Evolutionary conservation across 1,140 invertebrate species (phyloP).

Genomic region (Sitobion miscanthi): DNA sequence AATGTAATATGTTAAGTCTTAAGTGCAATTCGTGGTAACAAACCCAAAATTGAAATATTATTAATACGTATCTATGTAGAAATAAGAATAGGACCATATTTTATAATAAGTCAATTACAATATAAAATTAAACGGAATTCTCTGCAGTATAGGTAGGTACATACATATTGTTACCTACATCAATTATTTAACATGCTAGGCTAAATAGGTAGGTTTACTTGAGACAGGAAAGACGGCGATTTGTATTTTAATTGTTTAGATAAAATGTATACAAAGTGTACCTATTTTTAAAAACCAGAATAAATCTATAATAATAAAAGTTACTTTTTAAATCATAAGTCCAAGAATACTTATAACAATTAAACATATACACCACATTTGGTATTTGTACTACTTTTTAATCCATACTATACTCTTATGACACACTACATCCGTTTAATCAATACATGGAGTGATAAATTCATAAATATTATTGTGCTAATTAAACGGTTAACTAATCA

Average conservation of each 20-base stretch:
- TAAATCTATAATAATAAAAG: background rate
- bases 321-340: background rate
- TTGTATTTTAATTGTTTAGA: background rate
- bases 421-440: background rate
- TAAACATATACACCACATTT: background rate
- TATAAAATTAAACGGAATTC: too few relatives aligned
- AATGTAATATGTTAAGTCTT: background rate
- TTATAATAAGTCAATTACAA: background rate
- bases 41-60: background rate
- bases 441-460: background rate
- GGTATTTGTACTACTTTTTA: background rate
- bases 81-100: background rate
- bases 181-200: background rate
- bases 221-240: background rate
- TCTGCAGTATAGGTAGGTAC: too few relatives aligned
- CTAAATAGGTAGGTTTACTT: too few relatives aligned
- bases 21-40: background rate
- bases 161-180: too few relatives aligned
- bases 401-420: background rate
- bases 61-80: background rate
- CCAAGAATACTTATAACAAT: background rate
- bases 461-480: background rate
- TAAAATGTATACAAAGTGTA: background rate
- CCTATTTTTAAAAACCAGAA: background rate
- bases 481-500: background rate